Conservation (phyloP, 2,888 invertebrate species). For the Ennomos fuscantarius region DNA sequence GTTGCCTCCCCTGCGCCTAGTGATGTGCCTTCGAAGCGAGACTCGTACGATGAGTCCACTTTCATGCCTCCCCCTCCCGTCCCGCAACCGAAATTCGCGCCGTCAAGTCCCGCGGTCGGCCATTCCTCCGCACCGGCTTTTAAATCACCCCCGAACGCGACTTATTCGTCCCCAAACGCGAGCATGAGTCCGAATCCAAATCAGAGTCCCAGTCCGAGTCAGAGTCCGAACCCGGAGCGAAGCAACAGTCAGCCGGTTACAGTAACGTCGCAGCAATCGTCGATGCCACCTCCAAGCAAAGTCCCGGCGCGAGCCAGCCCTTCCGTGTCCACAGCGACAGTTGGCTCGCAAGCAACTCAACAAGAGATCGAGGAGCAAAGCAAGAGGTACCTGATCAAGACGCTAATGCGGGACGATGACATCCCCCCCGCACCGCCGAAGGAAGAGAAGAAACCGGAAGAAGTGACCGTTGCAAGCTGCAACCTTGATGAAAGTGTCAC, state of each 20-base stretch:
- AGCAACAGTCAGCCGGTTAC: conserved; percentile 6
- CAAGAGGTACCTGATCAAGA: conserved; percentile 94
- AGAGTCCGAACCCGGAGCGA: background rate
- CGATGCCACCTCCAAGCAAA: conserved; percentile 73
- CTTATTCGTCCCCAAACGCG: conserved; percentile 12
- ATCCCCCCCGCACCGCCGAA: conserved; percentile 90
- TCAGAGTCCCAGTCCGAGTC: background rate
- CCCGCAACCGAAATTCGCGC: conserved; percentile 57
- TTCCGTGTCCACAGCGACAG: conserved; percentile 73
- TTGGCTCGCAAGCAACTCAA: conserved; percentile 78
- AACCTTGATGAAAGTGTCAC: conserved; percentile 50
- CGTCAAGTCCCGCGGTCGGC: conserved; percentile 36
- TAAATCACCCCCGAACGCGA: conserved; percentile 33
- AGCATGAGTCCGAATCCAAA: background rate
- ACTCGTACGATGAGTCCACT: conserved; percentile 51
- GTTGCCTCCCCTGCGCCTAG: conserved; percentile 33
- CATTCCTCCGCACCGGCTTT: conserved; percentile 32
- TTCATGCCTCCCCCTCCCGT: conserved; percentile 74
- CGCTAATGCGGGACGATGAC: conserved; percentile 94
- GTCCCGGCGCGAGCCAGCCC: conserved; percentile 61
- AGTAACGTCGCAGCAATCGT: conserved; percentile 26
- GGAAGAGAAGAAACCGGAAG: conserved; percentile 84
- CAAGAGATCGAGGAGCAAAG: conserved; percentile 87
- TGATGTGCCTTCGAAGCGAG: conserved; percentile 47
- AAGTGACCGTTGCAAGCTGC: conserved; percentile 77